These are phyloP conservation scores for Tuta absoluta DNA, from an alignment of 2,888 invertebrate species.

Conservation along the genomic window DNA sequence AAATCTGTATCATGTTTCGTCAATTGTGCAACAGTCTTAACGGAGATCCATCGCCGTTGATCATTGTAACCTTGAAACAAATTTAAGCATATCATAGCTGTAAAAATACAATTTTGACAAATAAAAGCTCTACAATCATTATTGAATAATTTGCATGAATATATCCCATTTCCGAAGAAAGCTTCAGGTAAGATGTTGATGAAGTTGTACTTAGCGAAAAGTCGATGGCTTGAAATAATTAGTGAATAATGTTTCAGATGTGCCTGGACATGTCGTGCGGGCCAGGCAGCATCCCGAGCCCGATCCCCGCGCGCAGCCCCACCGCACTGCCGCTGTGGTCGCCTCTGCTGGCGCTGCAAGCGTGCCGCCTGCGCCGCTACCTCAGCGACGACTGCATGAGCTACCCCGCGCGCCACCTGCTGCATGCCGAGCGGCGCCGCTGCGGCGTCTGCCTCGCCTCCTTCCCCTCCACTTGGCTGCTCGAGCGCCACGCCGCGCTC, in stretches of 20 bases:
- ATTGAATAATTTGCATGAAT: conserved; percentile 42
- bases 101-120: conserved; percentile 92
- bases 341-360: conserved; percentile 73
- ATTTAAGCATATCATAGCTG: conserved; percentile 96
- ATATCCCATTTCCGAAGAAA: background rate
- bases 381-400: conserved; percentile 78
- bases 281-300: conserved; percentile 58
- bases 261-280: conserved; percentile 72
- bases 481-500: conserved; percentile 91
- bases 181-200: background rate
- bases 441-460: conserved; percentile 93
- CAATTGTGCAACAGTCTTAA: conserved; percentile 73
- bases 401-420: conserved; percentile 64
- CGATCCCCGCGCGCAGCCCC: conserved; percentile 63
- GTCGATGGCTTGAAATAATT: background rate
- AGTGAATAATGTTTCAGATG: conserved; percentile 59
- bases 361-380: conserved; percentile 73
- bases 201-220: background rate
- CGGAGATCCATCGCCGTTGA: conserved; percentile 79
- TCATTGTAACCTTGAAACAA: conserved; percentile 85
- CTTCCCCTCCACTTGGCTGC: conserved; percentile 92
- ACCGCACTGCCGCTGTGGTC: conserved; percentile 70
- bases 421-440: conserved; percentile 77
- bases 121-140: conserved; percentile 87
- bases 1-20: conserved; percentile 71